Base-by-base conservation (phyloP, 2,888 invertebrate genomes). In the Agrochola macilenta region DNA sequence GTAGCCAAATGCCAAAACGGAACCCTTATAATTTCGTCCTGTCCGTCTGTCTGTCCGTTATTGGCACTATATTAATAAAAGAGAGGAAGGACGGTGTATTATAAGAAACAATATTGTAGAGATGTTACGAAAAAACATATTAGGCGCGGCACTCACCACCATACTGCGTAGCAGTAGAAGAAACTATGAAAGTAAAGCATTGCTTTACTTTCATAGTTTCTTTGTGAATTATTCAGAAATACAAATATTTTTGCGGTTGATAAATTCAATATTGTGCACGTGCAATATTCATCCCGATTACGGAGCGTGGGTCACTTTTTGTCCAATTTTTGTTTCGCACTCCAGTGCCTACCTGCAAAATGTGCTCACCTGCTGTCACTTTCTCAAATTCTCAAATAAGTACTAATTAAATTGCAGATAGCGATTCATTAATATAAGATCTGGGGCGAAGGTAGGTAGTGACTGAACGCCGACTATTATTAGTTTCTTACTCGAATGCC, bases 401-500 rank as follows among this genome's bases (percentile, higher is more conserved):
- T 58, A 26, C 57, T 14, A 63, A 4, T 35, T 63, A 23, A 14
- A 23, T 39, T 17, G 17, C 39, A 43, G 39, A 63, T 23, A 39
- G 14, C 11, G n/a, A 57, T 58, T 26, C 3, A 65, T 20, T 46
- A 46, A 11, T 46, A 66, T 5, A 66, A 30, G 30, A 68, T 72
- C 20, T 30, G 11, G 14, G 11, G 17, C 49, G 5, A 49, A 49
- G 49, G 43, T 23, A 61, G 43, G n/a, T 17, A 23, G 35, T 71
- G 8, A 49, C 9, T 52, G 20, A 14, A 46, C 5, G 14, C 30
- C 17, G 4, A 20, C 26, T 14, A 14, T 12, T 14, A 49, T 12
- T n/a, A 23, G 26, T 65, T 63, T 39, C 3, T 58, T 30, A 64
- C 69, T 70, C 65, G 74, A 72, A 77, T 73, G 70, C 60, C 64